Evolutionary conservation across 2,888 invertebrate species (phyloP), one percentile per base, ranked within the genome.

Genomic region (Cheilosia scutellata): DNA sequence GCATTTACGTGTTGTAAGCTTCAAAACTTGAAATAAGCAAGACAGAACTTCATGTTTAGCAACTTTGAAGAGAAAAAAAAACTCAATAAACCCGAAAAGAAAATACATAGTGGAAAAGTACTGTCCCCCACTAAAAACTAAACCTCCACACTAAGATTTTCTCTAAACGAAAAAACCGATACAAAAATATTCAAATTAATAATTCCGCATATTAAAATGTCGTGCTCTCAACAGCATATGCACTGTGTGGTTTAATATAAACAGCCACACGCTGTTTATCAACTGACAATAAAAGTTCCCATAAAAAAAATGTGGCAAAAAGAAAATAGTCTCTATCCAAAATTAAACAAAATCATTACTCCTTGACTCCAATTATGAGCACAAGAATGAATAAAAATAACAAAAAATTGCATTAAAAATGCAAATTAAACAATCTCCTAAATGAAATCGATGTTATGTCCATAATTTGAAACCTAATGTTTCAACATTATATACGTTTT

Each of bases 321-420:
- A 31, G 63, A 72, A 70, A 70, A 20, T 63, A 63, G 51, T 58
- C 57, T 82, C 76, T 66, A 37, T 16, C 68, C 57, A 76, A 70
- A 82, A 49, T 20, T 25, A 66, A 78, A 40, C 13, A 60, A 62
- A 65, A 83, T 33, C 47, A 72, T 55, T 63, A 79, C 79, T 70
- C 58, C 75, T 65, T 65, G 76, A 44, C 70, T 82, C 70, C 75
- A 75, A 65, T 84, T 83, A 79, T 83, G 78, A 72, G 27, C 58
- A 71, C 37, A 53, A 37, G 37, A 49, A 29, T 47, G 40, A 29
- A 62, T 68, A 53, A 66, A 68, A 11, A 51, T 9, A 66, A 55
- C 55, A 51, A 72, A 7, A 53, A 74, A 78, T 33, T 58, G 27
- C 44, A 62, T 66, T 40, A 29, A 51, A 80, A 51, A 82, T 65